Conservation (phyloP, 2,888 invertebrate genomes). For the Margaritifera margaritifera region DNA sequence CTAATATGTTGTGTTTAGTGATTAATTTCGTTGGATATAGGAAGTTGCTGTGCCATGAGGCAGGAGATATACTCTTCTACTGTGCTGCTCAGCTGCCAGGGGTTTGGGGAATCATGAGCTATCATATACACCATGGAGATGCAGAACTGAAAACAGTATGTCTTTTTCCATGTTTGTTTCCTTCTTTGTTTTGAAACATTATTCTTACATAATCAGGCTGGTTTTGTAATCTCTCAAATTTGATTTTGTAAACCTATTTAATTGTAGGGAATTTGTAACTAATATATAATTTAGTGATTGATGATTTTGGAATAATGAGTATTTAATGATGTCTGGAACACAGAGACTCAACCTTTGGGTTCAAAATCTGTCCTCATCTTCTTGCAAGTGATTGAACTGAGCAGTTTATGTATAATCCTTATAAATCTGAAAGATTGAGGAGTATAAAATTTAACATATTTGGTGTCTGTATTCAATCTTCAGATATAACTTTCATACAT, state of each 20-base stretch:
- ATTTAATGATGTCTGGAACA: no score
- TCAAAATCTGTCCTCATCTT: no score
- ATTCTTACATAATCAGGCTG: no score
- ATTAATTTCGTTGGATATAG: conserved; percentile 26
- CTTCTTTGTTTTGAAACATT: no score
- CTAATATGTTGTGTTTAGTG: neutral
- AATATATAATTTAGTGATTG: neutral
- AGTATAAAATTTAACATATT: no score
- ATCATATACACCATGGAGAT: conserved; percentile 57
- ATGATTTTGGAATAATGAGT: neutral
- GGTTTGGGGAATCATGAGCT: conserved; percentile 49
- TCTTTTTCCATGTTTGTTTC: neutral
- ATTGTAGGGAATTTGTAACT: neutral
- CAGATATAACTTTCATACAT: no score
- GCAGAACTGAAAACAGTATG: conserved; percentile 54
- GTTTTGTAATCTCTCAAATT: neutral
- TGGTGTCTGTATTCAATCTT: no score
- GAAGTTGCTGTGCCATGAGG: conserved; percentile 33
- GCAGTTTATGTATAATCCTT: no score
- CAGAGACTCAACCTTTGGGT: no score
- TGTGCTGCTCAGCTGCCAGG: conserved; percentile 20
- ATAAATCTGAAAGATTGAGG: no score
- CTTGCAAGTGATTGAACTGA: no score
- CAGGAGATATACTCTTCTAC: conserved; percentile 33
- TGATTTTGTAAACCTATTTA: neutral